Evolutionary conservation across 2,888 invertebrate genomes (phyloP).

Genomic region (Neoascia interrupta): DNA sequence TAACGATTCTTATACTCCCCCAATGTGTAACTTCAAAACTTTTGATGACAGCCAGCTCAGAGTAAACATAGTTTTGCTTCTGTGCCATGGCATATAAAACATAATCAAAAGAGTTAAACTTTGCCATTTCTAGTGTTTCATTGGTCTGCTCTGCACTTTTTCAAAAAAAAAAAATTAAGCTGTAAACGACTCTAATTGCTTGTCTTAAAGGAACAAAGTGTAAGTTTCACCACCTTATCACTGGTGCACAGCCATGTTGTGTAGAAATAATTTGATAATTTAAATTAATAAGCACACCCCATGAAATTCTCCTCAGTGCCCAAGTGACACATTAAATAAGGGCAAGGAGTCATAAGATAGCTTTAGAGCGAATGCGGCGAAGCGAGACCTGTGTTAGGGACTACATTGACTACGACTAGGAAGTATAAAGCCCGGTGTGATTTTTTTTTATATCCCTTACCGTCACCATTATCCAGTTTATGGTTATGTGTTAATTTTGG

Average conservation of each 20-base stretch:
- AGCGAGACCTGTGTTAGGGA: neutral
- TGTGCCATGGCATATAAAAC: too few species aligned
- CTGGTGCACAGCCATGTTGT: constrained; percentile 14
- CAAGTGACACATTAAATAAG: constrained; percentile 29
- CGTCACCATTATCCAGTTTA: constrained; percentile 12
- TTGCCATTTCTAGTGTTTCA: too few species aligned
- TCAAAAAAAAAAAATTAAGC: too few species aligned
- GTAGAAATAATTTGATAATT: constrained; percentile 40
- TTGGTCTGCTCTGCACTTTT: too few species aligned
- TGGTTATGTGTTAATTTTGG: constrained; percentile 38
- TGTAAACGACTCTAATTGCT: constrained; percentile 1
- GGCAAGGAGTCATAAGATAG: neutral
- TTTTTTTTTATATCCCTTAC: constrained; percentile 16
- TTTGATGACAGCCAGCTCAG: too few species aligned
- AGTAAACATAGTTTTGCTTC: too few species aligned
- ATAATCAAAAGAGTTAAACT: too few species aligned
- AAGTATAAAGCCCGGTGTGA: neutral
- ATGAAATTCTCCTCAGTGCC: constrained; percentile 2
- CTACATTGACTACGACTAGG: neutral
- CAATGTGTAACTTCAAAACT: too few species aligned
- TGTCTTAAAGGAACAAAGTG: constrained; percentile 5
- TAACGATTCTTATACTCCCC: too few species aligned
- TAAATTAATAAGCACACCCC: constrained; percentile 42
- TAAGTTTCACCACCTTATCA: constrained; percentile 23
- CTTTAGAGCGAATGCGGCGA: neutral